Evolutionary conservation across 2,888 invertebrate genomes (phyloP), one percentile per base, ranked within the genome.

Genomic region (Drosophila pseudotalamancana): DNA sequence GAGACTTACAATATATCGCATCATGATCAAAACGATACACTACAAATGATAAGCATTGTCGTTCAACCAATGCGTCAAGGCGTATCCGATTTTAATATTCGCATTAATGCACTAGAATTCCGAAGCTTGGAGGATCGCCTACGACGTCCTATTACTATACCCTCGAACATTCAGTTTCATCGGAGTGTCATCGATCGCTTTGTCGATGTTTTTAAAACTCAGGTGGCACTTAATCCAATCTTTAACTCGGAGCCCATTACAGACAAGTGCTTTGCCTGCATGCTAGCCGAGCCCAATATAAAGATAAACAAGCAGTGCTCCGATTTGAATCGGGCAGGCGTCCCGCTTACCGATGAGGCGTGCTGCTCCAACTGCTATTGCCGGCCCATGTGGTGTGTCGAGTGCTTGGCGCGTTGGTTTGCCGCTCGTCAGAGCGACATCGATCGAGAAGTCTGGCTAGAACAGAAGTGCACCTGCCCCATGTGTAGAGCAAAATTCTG

Each of bases 251-350:
- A 97, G 95, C 89, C 96, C 94, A 95, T 95, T 70, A 89, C 94
- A 32, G 97, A 97, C 68, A 93, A 93, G 61, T 98, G 98, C 88
- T 96, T 97, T 70, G 98, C 98, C 1, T 98, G 98, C 88, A 96
- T 97, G 95, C 94, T 95, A 86, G 93, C 93, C 12, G 91, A 91
- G 18, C 95, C 98, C 0, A 95, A 97, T 90, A 95, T 96, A 46
- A 98, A 97, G 91, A 92, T 97, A 53, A 93, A 93, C 73, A 95
- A 95, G 81, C 93, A 93, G 53, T 98, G 97, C 89, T 90, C 92
- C 12, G 91, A 91, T 50, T 74, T 89, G 4, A 92, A 92, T 46
- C 92, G 92, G 12, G 90, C 91, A n/a, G 92, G 89, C 4, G 82
- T 85, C 9, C 92, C 77, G 50, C 59, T 91, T 12, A 73, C 84